Evolutionary conservation across 2,888 invertebrate genomes (phyloP).

Genomic region (Apantesis nais): DNA sequence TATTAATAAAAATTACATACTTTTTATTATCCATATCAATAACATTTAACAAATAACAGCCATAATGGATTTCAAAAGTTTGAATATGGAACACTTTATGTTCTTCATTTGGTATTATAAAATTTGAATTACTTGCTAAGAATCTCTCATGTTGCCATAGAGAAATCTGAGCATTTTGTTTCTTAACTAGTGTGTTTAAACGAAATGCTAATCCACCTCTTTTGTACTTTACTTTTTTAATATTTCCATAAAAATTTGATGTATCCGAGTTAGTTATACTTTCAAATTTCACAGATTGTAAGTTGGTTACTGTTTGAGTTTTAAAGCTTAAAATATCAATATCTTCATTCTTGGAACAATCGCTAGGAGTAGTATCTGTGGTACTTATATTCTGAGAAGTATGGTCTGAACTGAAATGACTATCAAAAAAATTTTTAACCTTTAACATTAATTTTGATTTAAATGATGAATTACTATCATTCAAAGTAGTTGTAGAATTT

Average conservation of each 20-base stretch:
- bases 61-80: constrained; percentile 65
- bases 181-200: constrained; percentile 73
- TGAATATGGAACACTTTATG: constrained; percentile 60
- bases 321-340: constrained; percentile 61
- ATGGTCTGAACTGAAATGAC: constrained; percentile 66
- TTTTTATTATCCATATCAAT: constrained; percentile 55
- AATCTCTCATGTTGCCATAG: constrained; percentile 85
- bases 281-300: constrained; percentile 34
- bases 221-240: constrained; percentile 71
- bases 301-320: constrained; percentile 48
- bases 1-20: constrained; percentile 67
- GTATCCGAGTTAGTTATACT: constrained; percentile 31
- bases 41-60: constrained; percentile 63
- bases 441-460: constrained; percentile 54
- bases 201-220: constrained; percentile 78
- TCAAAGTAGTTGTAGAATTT: constrained; percentile 4
- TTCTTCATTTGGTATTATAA: constrained; percentile 70
- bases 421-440: constrained; percentile 69
- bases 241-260: constrained; percentile 39
- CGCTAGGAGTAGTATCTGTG: constrained; percentile 56
- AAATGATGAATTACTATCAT: constrained; percentile 19
- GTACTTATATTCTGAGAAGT: constrained; percentile 70
- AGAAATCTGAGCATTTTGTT: constrained; percentile 74
- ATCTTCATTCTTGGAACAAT: constrained; percentile 62
- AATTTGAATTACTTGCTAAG: constrained; percentile 75